Conservation (phyloP, 2,113 vertebrate genomes). For the Vulpes vulpes region DNA sequence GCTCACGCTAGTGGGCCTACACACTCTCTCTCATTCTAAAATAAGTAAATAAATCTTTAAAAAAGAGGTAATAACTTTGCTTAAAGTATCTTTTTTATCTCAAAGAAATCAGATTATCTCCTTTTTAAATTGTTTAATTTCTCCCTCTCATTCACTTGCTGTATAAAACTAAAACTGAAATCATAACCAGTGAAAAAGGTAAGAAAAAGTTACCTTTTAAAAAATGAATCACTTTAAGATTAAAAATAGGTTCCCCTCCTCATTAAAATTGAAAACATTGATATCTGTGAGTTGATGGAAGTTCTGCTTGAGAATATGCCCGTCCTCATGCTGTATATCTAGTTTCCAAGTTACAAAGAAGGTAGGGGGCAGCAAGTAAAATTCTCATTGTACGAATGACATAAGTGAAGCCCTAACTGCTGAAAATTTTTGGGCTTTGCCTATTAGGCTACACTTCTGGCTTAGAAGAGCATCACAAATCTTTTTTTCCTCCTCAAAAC, state of each 20-base stretch:
- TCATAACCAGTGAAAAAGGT: neutral
- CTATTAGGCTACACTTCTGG: neutral
- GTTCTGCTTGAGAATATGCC: neutral
- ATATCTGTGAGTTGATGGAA: neutral
- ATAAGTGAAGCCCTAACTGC: neutral
- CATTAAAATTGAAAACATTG: neutral
- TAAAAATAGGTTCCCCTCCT: neutral
- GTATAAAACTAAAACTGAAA: neutral
- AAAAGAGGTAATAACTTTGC: neutral
- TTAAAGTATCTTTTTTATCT: neutral
- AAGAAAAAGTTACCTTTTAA: neutral
- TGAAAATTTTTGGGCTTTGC: neutral
- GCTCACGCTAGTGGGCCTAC: neutral
- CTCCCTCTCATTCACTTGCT: neutral
- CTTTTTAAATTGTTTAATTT: neutral
- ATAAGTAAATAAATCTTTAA: neutral
- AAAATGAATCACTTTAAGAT: neutral
- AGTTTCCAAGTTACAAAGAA: neutral
- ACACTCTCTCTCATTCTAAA: too few relatives aligned
- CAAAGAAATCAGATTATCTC: neutral
- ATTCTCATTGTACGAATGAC: neutral
- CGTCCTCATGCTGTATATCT: neutral
- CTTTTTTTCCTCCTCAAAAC: neutral
- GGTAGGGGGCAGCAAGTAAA: neutral
- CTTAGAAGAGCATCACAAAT: neutral